These are phyloP conservation scores for Dromius quadrimaculatus DNA, from an alignment of 2,888 invertebrate species.

Conservation along the genomic window DNA sequence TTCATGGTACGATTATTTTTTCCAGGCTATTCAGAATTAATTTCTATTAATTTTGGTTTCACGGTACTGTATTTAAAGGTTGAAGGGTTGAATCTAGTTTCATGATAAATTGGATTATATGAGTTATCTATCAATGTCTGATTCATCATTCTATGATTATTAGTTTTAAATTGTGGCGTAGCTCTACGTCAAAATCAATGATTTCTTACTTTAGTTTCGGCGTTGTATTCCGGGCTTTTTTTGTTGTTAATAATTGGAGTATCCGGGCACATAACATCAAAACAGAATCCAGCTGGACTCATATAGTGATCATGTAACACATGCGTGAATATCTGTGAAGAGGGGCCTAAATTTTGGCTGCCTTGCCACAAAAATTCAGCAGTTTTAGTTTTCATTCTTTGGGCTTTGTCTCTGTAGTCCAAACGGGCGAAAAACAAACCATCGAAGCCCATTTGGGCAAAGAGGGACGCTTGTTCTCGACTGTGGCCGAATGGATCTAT, in stretches of 20 bases:
- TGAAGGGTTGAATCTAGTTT: too few species aligned
- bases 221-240: constrained; percentile 75
- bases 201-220: constrained; percentile 69
- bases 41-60: too few species aligned
- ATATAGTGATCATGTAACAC: constrained; percentile 25
- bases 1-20: too few species aligned
- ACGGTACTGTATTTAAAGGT: too few species aligned
- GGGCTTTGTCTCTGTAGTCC: constrained; percentile 85
- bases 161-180: too few species aligned
- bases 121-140: too few species aligned
- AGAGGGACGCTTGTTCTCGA: constrained; percentile 80
- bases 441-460: constrained; percentile 85
- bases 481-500: constrained; percentile 86
- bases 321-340: constrained; percentile 32
- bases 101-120: neutral
- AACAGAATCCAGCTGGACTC: constrained; percentile 41
- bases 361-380: constrained; percentile 90
- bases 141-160: too few species aligned
- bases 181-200: too few species aligned
- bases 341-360: constrained; percentile 72
- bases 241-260: constrained; percentile 76
- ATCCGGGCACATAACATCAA: constrained; percentile 61
- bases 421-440: constrained; percentile 87
- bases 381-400: constrained; percentile 71
- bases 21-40: too few species aligned